These are phyloP conservation scores for Cerceris ruficornis DNA, from an alignment of 2,888 invertebrate species.

Conservation along the genomic window DNA sequence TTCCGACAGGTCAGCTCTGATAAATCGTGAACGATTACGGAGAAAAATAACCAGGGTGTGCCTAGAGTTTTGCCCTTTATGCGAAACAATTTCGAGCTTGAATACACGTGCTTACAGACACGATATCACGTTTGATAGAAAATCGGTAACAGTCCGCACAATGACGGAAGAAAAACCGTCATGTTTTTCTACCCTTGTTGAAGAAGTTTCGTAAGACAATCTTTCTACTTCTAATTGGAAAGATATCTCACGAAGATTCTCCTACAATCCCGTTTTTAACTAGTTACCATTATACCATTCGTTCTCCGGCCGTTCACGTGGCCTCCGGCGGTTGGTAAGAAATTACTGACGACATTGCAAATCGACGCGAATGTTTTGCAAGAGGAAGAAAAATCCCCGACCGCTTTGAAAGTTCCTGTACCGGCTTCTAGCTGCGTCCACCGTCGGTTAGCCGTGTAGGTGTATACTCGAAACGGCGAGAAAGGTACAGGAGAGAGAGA, in stretches of 20 bases:
- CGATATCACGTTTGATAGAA: too few relatives aligned
- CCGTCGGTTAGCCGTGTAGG: constrained; percentile 64
- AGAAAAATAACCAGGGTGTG: constrained; percentile 55
- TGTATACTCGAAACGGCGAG: constrained; percentile 66
- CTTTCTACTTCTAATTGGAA: too few relatives aligned
- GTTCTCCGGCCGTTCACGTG: background rate
- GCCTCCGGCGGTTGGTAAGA: background rate
- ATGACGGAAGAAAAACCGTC: too few relatives aligned
- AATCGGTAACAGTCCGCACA: too few relatives aligned
- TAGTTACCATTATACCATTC: background rate
- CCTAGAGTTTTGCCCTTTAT: constrained; percentile 27
- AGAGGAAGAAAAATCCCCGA: constrained; percentile 44
- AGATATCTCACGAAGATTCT: background rate
- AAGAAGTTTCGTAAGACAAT: too few relatives aligned
- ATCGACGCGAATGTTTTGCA: constrained; percentile 7
- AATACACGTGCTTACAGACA: background rate
- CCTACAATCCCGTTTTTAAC: background rate
- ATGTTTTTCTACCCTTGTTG: too few relatives aligned
- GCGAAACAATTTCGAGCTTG: background rate
- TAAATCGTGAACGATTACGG: constrained; percentile 55
- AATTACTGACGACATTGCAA: background rate
- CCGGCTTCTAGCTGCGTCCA: constrained; percentile 58
- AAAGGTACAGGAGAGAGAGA: constrained; percentile 62
- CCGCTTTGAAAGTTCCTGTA: constrained; percentile 67
- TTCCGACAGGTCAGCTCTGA: constrained; percentile 58